Evolutionary conservation across 2,888 invertebrate species (phyloP).

Genomic region (Amorpha juglandis): DNA sequence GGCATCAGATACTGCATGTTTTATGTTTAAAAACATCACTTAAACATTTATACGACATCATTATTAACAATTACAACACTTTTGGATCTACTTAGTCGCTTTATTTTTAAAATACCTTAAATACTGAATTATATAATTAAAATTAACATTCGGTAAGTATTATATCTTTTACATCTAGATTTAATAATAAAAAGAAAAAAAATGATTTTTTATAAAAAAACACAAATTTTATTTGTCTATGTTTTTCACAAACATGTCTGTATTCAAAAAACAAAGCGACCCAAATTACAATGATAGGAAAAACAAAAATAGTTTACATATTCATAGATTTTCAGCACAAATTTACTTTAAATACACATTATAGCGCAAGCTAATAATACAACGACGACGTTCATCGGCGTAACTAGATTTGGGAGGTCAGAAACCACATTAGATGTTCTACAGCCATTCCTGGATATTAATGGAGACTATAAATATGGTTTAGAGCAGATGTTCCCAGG

Average conservation of each 20-base stretch:
- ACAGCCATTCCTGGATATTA: not conserved
- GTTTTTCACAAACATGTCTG: not conserved
- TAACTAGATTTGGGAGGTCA: slow-evolving; percentile 30
- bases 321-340: slow-evolving; percentile 39
- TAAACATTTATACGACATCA: slow-evolving; percentile 41
- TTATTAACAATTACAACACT: slow-evolving; percentile 69
- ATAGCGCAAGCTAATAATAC: slow-evolving; percentile 67
- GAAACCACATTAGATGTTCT: not conserved
- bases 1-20: slow-evolving; percentile 60
- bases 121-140: not conserved
- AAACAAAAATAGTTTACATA: slow-evolving; percentile 38
- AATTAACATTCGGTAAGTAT: too few relatives aligned
- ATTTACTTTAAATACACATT: slow-evolving; percentile 51
- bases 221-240: not conserved
- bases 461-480: too few relatives aligned
- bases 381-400: slow-evolving; percentile 57
- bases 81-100: slow-evolving; percentile 71
- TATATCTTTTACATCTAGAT: too few relatives aligned
- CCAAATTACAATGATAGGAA: slow-evolving; percentile 33
- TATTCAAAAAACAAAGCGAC: slow-evolving; percentile 48
- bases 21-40: slow-evolving; percentile 45
- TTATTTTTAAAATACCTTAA: slow-evolving; percentile 36
- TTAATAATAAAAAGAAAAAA: not conserved
- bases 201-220: not conserved
- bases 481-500: too few relatives aligned